phyloP scores from a whole-genome alignment of 2,888 invertebrate genomes.

The Agrochola circellaris region DNA sequence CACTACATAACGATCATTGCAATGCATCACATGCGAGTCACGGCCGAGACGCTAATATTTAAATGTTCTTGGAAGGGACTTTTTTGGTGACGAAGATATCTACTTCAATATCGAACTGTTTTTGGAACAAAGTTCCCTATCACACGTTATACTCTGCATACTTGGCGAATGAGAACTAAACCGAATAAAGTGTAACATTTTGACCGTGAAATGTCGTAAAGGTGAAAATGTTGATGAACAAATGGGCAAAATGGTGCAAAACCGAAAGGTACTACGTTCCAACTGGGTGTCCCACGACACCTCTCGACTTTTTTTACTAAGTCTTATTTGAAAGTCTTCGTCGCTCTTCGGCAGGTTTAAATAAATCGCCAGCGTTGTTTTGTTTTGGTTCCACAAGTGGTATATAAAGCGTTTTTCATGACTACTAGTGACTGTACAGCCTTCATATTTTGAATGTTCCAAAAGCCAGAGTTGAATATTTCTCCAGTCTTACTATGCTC shows the following conservation, averaged over 20 bases:
- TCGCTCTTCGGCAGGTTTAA: no score
- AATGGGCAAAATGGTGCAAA: neutral
- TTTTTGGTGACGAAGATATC: slow-evolving; percentile 19
- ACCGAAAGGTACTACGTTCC: neutral
- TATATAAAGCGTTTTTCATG: neutral
- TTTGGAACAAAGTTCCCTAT: neutral
- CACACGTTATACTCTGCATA: neutral
- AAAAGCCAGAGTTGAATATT: neutral
- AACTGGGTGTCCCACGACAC: no score
- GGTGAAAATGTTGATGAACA: no score
- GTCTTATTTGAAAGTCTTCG: neutral
- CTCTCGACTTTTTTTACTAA: neutral
- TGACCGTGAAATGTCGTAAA: no score
- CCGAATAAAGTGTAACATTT: neutral
- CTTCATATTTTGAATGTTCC: neutral
- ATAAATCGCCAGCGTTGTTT: neutral
- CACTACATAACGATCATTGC: slow-evolving; percentile 34
- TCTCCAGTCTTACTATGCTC: neutral
- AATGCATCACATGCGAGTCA: slow-evolving; percentile 43
- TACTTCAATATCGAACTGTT: neutral
- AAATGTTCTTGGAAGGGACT: slow-evolving; percentile 25
- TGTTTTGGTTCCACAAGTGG: neutral
- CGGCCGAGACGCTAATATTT: slow-evolving; percentile 4
- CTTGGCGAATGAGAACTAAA: neutral
- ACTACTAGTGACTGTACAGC: neutral